Percentiles rank a stretch among this genome's conserved stretches.
Evolutionary conservation across 2,888 invertebrate genomes (phyloP).

Genomic region (Octonoba sinensis): DNA sequence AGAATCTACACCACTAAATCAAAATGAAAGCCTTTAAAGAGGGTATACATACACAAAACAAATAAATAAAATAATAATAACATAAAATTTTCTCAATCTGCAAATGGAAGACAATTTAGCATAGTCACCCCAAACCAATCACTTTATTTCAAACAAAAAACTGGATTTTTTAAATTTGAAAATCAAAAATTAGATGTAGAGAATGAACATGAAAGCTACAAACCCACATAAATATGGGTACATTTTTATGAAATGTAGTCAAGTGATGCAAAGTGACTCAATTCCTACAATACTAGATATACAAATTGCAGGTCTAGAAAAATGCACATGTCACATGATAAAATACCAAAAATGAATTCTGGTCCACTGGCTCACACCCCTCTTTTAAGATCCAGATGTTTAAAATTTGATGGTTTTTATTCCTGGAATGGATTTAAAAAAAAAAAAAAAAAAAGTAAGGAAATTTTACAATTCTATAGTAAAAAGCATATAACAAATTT

Average conservation of each 20-base stretch:
- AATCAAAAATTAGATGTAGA: too few relatives aligned
- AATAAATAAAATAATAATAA: too few relatives aligned
- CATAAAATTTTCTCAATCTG: too few relatives aligned
- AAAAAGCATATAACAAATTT: not conserved
- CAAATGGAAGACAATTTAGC: too few relatives aligned
- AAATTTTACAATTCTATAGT: not conserved
- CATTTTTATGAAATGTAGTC: not conserved
- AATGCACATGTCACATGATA: constrained; percentile 19
- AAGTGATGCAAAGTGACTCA: constrained; percentile 11
- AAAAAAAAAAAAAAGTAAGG: not conserved
- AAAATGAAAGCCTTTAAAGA: too few relatives aligned
- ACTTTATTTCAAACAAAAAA: not conserved
- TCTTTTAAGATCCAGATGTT: too few relatives aligned
- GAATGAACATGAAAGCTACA: too few relatives aligned
- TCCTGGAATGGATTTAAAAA: not conserved
- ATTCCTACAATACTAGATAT: constrained; percentile 25
- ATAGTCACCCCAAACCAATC: too few relatives aligned
- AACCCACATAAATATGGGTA: too few relatives aligned
- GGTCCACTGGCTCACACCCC: constrained; percentile 17
- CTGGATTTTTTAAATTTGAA: not conserved
- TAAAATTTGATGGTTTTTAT: too few relatives aligned
- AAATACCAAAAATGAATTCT: constrained; percentile 34
- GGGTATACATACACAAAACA: too few relatives aligned
- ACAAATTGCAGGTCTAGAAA: constrained; percentile 30
- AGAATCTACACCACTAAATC: too few relatives aligned